Evolutionary conservation across 2,113 vertebrate species (phyloP), one percentile per base, ranked within the genome.

Genomic region (Syngnathoides biaculeatus): DNA sequence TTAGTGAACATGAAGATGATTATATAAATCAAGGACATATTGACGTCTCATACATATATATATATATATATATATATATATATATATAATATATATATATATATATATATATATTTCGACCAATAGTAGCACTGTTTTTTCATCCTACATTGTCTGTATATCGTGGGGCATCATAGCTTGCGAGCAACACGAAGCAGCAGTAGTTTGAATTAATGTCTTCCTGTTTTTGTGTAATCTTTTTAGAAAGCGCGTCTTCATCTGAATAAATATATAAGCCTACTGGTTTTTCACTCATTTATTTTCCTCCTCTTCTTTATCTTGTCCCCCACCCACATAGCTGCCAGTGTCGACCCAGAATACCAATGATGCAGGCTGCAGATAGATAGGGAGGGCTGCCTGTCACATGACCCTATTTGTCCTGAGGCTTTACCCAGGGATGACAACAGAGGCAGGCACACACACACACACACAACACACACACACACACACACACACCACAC

Each of bases 341-440:
- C 75, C 69, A 67, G 65, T 60, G 61, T 80, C 79, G 80, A 82
- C 79, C 78, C 82, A 83, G 87, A 90, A 90, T 89, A 89, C 87
- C 84, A 90, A 90, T 83, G 86, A 88, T 86, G 84, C 86, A 80
- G 79, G 84, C 85, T 88, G 82, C 81, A 89, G 85, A 89, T 85
- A 88, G 85, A 86, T 77, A 83, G 80, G 81, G 73, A 83, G 72
- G 72, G 76, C 69, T 87, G 85, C 79, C 83, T 88, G 86, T 88
- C 87, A 89, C 86, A 85, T 87, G 85, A 85, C 84, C 89, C 82
- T 83, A 81, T 80, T 76, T 89, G 85, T 86, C 86, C 89, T 45
- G 77, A 81, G 84, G 86, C 86, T 84, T 88, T 85, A 90, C 85
- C 86, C 84, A 52, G 15, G 80, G 84, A 87, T 84, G 85, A 89